Evolutionary conservation across 2,888 invertebrate genomes (phyloP).

Genomic region (Junonia oenone): DNA sequence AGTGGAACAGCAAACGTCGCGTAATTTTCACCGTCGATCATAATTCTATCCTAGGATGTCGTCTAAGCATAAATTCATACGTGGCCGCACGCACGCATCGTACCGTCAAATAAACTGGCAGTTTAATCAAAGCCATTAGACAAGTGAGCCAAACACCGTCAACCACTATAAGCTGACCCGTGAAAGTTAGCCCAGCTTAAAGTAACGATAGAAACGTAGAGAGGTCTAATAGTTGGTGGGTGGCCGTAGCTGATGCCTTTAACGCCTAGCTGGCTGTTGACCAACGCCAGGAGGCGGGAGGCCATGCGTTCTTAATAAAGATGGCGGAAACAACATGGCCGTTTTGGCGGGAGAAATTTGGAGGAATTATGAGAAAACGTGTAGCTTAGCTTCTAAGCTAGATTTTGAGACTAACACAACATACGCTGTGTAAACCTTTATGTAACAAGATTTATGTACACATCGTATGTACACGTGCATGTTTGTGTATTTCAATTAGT

Average conservation of each 20-base stretch:
- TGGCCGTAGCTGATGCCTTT: slow-evolving; percentile 71
- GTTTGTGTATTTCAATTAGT: neutral
- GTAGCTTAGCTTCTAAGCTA: slow-evolving; percentile 33
- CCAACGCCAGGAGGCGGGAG: slow-evolving; percentile 73
- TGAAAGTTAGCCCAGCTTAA: slow-evolving; percentile 41
- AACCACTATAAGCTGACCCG: slow-evolving; percentile 49
- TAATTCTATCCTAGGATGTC: slow-evolving; percentile 64
- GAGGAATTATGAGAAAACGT: slow-evolving; percentile 42
- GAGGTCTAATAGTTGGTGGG: slow-evolving; percentile 56
- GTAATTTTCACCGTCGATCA: slow-evolving; percentile 42
- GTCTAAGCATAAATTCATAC: slow-evolving; percentile 76
- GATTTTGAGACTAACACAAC: slow-evolving; percentile 28
- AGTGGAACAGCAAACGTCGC: slow-evolving; percentile 7
- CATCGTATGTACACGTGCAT: neutral
- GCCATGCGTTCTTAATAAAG: slow-evolving; percentile 77
- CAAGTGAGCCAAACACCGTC: slow-evolving; percentile 74
- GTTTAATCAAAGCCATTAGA: slow-evolving; percentile 79
- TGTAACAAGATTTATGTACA: slow-evolving; percentile 1
- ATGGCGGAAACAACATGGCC: slow-evolving; percentile 65
- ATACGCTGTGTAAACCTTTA: slow-evolving; percentile 7
- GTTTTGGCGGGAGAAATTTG: slow-evolving; percentile 55
- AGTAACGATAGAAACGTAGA: slow-evolving; percentile 37
- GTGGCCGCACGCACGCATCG: slow-evolving; percentile 72
- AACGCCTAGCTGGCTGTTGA: slow-evolving; percentile 77
- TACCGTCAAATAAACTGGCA: slow-evolving; percentile 79